phyloP scores from a whole-genome alignment of 2,888 invertebrate species.

The Latrodectus hesperus region DNA sequence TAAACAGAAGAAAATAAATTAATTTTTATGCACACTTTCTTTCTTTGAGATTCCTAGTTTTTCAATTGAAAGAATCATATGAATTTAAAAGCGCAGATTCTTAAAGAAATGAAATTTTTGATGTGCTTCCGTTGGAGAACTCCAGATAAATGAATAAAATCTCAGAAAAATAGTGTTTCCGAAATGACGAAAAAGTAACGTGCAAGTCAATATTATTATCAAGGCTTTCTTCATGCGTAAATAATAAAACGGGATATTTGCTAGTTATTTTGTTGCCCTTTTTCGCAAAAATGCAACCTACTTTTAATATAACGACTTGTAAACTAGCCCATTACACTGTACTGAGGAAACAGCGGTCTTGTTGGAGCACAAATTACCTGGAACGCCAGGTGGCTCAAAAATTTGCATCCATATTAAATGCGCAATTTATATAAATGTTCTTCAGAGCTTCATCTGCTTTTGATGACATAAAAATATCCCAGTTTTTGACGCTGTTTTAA shows the following conservation, averaged over 20 bases:
- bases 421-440: constrained; percentile 62
- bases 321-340: constrained; percentile 48
- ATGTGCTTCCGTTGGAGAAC: too few relatives aligned
- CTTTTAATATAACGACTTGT: constrained; percentile 61
- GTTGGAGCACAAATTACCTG: constrained; percentile 57
- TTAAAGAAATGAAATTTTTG: too few relatives aligned
- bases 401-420: constrained; percentile 67
- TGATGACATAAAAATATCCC: constrained; percentile 43
- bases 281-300: neutral
- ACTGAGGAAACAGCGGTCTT: neutral
- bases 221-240: constrained; percentile 10
- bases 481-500: constrained; percentile 41
- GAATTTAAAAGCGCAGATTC: too few relatives aligned
- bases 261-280: neutral
- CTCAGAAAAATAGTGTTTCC: too few relatives aligned
- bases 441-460: constrained; percentile 42
- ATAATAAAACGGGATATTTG: constrained; percentile 19
- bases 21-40: too few relatives aligned
- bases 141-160: too few relatives aligned
- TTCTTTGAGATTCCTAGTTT: too few relatives aligned
- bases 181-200: neutral
- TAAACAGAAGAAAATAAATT: too few relatives aligned
- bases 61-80: too few relatives aligned
- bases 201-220: constrained; percentile 45
- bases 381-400: constrained; percentile 52